phyloP scores from a whole-genome alignment of 2,888 invertebrate species.

The Drosophila peninsularis region DNA sequence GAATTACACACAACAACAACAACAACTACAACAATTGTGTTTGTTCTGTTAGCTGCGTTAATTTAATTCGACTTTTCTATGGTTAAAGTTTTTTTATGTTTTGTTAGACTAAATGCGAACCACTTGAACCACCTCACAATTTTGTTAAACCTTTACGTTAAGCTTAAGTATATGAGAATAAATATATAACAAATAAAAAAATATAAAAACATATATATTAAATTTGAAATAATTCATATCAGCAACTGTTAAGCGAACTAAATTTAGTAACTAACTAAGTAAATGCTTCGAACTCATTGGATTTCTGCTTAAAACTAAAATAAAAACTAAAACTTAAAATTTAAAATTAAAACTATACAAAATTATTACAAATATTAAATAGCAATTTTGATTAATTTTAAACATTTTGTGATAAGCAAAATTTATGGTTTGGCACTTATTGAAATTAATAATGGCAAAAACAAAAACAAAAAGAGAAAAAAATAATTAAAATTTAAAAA shows the following conservation, averaged over 20 bases:
- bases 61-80: conserved; percentile 39
- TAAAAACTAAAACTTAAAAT: neutral
- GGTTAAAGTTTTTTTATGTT: conserved; percentile 53
- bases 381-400: conserved; percentile 71
- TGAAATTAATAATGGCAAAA: conserved; percentile 47
- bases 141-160: conserved; percentile 73
- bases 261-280: conserved; percentile 16
- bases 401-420: conserved; percentile 84
- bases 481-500: conserved; percentile 43
- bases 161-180: conserved; percentile 51
- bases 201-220: conserved; percentile 15
- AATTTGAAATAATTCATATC: conserved; percentile 49
- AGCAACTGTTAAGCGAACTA: conserved; percentile 31
- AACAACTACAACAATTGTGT: conserved; percentile 21
- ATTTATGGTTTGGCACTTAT: conserved; percentile 76
- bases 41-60: conserved; percentile 17
- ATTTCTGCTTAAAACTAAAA: neutral
- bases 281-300: conserved; percentile 11
- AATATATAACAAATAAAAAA: neutral
- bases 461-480: neutral
- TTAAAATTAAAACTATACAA: neutral
- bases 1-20: neutral
- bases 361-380: neutral
- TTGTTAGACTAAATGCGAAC: conserved; percentile 68
- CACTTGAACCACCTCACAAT: conserved; percentile 80